These are phyloP conservation scores for Dasysyrphus tricinctus DNA, from an alignment of 2,888 invertebrate genomes.

Conservation along the genomic window DNA sequence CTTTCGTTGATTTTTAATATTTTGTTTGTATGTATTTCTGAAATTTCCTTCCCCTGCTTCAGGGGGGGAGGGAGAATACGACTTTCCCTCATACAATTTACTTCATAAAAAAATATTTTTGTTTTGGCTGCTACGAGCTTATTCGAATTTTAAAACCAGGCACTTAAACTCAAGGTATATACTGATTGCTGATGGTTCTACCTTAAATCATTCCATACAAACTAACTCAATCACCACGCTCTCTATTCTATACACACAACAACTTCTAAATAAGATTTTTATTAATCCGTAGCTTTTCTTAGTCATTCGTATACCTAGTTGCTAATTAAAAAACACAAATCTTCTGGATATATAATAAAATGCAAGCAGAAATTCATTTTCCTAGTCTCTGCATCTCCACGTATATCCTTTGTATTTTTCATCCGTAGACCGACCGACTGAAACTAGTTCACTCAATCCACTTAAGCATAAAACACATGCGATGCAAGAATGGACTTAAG, in stretches of 20 bases:
- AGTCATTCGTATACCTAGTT: constrained; percentile 15
- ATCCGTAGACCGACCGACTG: constrained; percentile 9
- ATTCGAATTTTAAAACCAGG: no score
- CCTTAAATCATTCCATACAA: neutral
- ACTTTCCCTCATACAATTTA: no score
- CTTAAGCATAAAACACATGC: constrained; percentile 73
- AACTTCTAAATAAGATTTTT: neutral
- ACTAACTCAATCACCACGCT: neutral
- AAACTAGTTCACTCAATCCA: constrained; percentile 65
- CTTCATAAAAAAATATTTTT: no score
- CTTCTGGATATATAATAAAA: constrained; percentile 64
- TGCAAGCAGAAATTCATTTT: constrained; percentile 59
- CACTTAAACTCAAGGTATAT: no score
- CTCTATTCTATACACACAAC: neutral
- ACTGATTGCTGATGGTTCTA: neutral
- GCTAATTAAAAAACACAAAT: constrained; percentile 75
- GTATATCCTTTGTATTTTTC: constrained; percentile 16
- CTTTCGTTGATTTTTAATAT: no score
- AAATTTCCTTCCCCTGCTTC: no score
- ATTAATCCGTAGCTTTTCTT: neutral
- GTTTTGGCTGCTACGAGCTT: no score
- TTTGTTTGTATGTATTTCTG: no score
- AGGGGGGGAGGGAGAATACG: no score
- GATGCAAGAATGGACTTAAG: constrained; percentile 35
- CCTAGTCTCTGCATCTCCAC: neutral